Percentiles rank a stretch among this genome's conserved stretches.
phyloP scores from a whole-genome alignment of 2,888 invertebrate genomes.

The Notodonta ziczac region DNA sequence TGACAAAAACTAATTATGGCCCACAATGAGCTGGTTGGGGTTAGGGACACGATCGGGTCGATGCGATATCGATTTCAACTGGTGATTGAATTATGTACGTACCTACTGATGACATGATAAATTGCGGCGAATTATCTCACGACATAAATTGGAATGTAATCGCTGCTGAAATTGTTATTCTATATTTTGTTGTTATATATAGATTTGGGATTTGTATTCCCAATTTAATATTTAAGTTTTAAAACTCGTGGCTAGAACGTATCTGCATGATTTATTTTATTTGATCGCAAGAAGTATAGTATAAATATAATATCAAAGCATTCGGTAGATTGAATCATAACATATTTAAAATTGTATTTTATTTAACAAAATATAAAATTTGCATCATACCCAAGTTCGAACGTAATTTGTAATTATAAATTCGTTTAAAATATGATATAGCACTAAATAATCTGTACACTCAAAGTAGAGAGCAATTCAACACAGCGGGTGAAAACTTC shows the following conservation, averaged over 20 bases:
- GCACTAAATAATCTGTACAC: constrained; percentile 25
- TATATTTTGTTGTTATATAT: too few relatives aligned
- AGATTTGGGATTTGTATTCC: not conserved
- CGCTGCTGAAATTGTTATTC: not conserved
- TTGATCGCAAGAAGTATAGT: too few relatives aligned
- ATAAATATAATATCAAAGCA: not conserved
- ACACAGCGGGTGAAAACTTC: constrained; percentile 30
- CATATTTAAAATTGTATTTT: too few relatives aligned
- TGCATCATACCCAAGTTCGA: not conserved
- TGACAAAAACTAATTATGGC: constrained; percentile 83
- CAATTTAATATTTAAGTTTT: not conserved
- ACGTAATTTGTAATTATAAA: not conserved
- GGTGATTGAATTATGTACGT: constrained; percentile 3
- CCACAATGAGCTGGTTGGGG: constrained; percentile 65
- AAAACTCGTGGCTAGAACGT: too few relatives aligned
- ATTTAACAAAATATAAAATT: too few relatives aligned
- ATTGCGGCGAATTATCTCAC: not conserved
- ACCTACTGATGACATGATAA: not conserved
- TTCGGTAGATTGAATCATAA: too few relatives aligned
- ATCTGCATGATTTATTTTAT: too few relatives aligned
- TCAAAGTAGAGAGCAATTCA: constrained; percentile 20
- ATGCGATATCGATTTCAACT: constrained; percentile 7
- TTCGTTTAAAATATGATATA: constrained; percentile 33
- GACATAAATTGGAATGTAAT: not conserved
- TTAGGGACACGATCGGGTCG: constrained; percentile 2